Conservation (phyloP, 1,140 invertebrate species). For the Aplysia californica region DNA sequence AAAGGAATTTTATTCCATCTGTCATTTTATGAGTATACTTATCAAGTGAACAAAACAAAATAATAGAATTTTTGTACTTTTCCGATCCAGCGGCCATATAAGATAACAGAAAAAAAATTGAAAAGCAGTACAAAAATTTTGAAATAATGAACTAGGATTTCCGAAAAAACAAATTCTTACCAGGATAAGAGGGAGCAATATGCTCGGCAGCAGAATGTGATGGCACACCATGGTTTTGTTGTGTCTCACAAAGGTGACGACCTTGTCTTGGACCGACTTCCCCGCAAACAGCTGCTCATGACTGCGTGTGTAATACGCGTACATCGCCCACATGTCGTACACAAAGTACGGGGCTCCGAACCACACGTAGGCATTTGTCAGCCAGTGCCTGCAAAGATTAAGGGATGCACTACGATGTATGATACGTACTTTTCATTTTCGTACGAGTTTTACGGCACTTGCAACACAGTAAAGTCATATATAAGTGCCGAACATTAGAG, state of each 20-base stretch:
- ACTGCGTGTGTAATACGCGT: slow-evolving; percentile 45
- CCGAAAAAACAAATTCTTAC: slow-evolving; percentile 37
- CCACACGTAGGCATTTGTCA: slow-evolving; percentile 80
- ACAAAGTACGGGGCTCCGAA: slow-evolving; percentile 82
- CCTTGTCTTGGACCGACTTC: slow-evolving; percentile 25
- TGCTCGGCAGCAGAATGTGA: slow-evolving; percentile 74
- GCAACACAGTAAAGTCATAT: too few species aligned
- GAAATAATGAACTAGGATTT: not conserved
- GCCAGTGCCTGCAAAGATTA: slow-evolving; percentile 70
- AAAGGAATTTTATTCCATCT: not conserved
- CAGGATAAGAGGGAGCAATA: slow-evolving; percentile 51
- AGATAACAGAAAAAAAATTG: too few species aligned
- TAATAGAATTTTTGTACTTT: too few species aligned
- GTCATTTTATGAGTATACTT: not conserved
- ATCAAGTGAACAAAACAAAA: too few species aligned
- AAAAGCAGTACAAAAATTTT: not conserved
- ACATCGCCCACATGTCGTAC: slow-evolving; percentile 78
- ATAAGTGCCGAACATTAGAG: too few species aligned
- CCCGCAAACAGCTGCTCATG: slow-evolving; percentile 47
- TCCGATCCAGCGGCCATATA: too few species aligned
- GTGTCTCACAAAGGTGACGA: slow-evolving; percentile 70
- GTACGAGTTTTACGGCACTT: too few species aligned
- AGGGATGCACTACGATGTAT: not conserved
- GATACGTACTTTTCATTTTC: too few species aligned
- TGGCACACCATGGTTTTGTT: slow-evolving; percentile 79